Conservation (phyloP, 2,888 invertebrate species). For the Cheilosia vernalis region DNA sequence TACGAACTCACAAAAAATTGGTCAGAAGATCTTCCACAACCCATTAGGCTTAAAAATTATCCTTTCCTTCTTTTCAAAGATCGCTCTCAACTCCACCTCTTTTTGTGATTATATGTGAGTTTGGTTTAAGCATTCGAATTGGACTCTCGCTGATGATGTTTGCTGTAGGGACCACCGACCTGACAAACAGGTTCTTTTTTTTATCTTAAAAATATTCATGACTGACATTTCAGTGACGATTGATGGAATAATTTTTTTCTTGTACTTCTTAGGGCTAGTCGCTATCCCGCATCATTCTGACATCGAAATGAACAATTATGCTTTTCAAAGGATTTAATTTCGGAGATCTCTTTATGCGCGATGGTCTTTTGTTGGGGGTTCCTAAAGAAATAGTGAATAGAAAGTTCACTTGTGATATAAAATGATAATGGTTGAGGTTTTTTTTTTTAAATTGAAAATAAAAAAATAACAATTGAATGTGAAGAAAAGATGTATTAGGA, state of each 20-base stretch:
- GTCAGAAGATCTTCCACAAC: conserved; percentile 13
- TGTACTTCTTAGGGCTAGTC: background rate
- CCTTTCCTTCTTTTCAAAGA: background rate
- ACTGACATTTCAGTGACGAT: conserved; percentile 7
- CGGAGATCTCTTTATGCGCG: background rate
- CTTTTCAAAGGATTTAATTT: conserved; percentile 42
- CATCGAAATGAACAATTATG: conserved; percentile 39
- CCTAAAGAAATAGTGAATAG: background rate
- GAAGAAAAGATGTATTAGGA: too few species aligned
- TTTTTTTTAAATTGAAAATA: too few species aligned
- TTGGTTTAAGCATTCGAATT: conserved; percentile 3
- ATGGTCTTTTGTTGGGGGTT: conserved; percentile 4
- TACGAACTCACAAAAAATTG: background rate
- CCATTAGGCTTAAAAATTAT: conserved; percentile 27
- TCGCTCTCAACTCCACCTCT: conserved; percentile 1
- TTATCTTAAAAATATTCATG: conserved; percentile 23
- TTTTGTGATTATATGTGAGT: background rate
- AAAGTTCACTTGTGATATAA: background rate
- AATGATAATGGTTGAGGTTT: too few species aligned
- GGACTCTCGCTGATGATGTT: conserved; percentile 9
- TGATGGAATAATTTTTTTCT: conserved; percentile 31
- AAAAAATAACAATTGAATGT: too few species aligned
- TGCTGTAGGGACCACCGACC: conserved; percentile 17
- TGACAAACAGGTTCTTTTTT: conserved; percentile 19
- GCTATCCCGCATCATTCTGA: conserved; percentile 21